Evolutionary conservation across 1,140 invertebrate genomes (phyloP).

Genomic region (Listronotus oregonensis): DNA sequence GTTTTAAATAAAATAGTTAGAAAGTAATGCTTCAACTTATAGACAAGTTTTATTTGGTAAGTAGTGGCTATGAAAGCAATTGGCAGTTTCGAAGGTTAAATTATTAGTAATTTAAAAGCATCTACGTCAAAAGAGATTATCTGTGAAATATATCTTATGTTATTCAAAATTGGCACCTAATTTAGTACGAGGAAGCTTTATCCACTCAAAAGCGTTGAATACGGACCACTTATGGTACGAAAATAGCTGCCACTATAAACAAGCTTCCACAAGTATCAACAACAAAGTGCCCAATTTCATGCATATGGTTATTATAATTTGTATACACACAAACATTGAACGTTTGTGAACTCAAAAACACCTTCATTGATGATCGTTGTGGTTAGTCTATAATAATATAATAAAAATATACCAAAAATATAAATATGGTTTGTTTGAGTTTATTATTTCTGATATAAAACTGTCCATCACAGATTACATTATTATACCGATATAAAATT

Average conservation of each 20-base stretch:
- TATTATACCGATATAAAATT: slow-evolving; percentile 20
- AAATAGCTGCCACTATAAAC: slow-evolving; percentile 55
- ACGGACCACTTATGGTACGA: slow-evolving; percentile 47
- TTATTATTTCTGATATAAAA: slow-evolving; percentile 40
- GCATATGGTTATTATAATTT: slow-evolving; percentile 54
- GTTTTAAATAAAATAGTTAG: no score
- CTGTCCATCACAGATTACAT: slow-evolving; percentile 29
- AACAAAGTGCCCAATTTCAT: slow-evolving; percentile 51
- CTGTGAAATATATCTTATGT: slow-evolving; percentile 25
- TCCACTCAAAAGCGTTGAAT: slow-evolving; percentile 40
- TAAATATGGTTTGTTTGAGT: slow-evolving; percentile 32
- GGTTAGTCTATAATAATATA: slow-evolving; percentile 38
- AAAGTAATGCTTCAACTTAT: no score
- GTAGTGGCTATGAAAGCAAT: background rate
- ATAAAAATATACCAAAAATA: slow-evolving; percentile 39
- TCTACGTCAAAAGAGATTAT: slow-evolving; percentile 21
- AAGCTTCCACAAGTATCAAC: slow-evolving; percentile 52
- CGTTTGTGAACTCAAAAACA: slow-evolving; percentile 36
- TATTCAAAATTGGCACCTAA: slow-evolving; percentile 18
- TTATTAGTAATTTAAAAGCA: slow-evolving; percentile 17
- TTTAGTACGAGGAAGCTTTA: slow-evolving; percentile 26
- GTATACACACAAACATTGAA: slow-evolving; percentile 38
- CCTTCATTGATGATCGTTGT: slow-evolving; percentile 31
- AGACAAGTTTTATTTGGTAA: no score
- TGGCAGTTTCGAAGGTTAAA: slow-evolving; percentile 11